These are phyloP conservation scores for Acrobasis suavella DNA, from an alignment of 2,888 invertebrate genomes.

Conservation along the genomic window DNA sequence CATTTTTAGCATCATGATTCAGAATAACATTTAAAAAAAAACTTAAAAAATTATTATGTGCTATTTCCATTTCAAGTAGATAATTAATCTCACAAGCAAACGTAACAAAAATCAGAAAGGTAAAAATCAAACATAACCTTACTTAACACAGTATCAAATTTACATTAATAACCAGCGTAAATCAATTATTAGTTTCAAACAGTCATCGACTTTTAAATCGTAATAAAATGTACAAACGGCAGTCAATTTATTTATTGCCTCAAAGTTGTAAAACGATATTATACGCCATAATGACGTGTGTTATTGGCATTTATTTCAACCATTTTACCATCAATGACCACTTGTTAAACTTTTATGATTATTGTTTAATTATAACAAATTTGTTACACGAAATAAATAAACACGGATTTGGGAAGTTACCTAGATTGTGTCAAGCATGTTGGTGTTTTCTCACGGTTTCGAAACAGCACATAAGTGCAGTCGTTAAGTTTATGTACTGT, in stretches of 20 bases:
- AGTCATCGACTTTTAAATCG: constrained; percentile 80
- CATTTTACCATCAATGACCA: constrained; percentile 74
- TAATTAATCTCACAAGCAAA: not conserved
- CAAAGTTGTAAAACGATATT: constrained; percentile 81
- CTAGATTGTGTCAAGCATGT: constrained; percentile 18
- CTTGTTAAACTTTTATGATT: constrained; percentile 69
- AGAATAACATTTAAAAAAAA: too few relatives aligned
- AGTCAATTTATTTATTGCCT: constrained; percentile 81
- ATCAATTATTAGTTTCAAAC: constrained; percentile 79
- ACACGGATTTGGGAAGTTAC: constrained; percentile 25
- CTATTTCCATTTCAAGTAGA: not conserved
- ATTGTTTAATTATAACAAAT: constrained; percentile 73
- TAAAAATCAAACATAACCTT: constrained; percentile 28
- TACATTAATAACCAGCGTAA: constrained; percentile 74
- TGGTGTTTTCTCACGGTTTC: constrained; percentile 45
- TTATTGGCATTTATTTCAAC: constrained; percentile 78
- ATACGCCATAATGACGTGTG: constrained; percentile 79
- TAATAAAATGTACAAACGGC: constrained; percentile 80
- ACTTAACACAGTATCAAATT: constrained; percentile 65
- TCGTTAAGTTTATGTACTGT: constrained; percentile 41
- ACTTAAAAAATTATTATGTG: too few relatives aligned
- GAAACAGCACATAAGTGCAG: constrained; percentile 32
- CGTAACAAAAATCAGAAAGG: not conserved
- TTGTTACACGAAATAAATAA: constrained; percentile 51
- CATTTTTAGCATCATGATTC: too few relatives aligned